Conservation (phyloP, 2,797 vertebrate genomes). For the Phataginus tetradactyla region DNA sequence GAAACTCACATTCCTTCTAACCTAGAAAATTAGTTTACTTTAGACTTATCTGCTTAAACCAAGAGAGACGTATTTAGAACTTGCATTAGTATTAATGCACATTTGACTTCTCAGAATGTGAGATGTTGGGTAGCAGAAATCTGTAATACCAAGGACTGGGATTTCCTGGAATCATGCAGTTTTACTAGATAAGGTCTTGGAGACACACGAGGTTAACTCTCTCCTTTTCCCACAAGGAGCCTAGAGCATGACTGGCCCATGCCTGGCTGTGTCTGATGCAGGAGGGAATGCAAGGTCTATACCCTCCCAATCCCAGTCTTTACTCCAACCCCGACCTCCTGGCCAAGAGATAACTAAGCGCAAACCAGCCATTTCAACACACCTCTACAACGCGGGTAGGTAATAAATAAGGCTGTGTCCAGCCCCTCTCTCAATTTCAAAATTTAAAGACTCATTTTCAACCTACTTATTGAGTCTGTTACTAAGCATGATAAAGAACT, state of each 20-base stretch:
- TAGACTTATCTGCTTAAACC: neutral
- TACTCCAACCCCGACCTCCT: neutral
- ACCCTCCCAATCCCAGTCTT: too few relatives aligned
- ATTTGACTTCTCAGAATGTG: neutral
- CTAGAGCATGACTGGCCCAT: neutral
- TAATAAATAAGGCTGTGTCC: too few relatives aligned
- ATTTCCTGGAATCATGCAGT: too few relatives aligned
- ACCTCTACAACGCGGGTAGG: too few relatives aligned
- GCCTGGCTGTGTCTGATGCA: neutral
- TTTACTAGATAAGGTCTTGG: neutral
- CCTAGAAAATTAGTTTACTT: neutral
- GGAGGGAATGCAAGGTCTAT: neutral
- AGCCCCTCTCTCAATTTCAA: neutral
- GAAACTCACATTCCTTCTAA: neutral
- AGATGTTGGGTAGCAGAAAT: neutral
- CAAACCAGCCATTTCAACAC: neutral
- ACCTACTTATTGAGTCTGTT: neutral
- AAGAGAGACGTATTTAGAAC: neutral
- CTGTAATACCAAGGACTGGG: neutral
- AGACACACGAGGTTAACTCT: neutral
- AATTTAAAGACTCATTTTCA: slow-evolving; percentile 7
- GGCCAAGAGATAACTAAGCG: neutral
- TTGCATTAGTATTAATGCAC: neutral
- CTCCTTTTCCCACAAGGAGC: neutral
- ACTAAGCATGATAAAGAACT: neutral